Evolutionary conservation across 2,113 vertebrate species (phyloP), one percentile per base, ranked within the genome.

Genomic region (Scomber colias): DNA sequence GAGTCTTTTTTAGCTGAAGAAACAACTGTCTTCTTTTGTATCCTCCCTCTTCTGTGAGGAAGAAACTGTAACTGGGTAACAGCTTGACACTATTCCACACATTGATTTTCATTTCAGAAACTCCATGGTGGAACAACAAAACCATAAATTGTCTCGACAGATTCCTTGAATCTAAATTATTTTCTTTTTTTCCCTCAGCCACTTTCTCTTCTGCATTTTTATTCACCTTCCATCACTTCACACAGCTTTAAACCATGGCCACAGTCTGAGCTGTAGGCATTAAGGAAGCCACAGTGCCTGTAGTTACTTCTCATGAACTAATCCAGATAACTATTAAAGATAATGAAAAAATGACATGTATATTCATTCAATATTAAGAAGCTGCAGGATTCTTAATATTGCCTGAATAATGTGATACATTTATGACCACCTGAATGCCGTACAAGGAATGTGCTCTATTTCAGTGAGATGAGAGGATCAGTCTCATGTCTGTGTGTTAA

Each of bases 61-160:
- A 51, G 55, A n/a, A 60, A 27, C 24, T 69, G 31, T 60, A 53
- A 65, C 72, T 53, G 64, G 54, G 30, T 24, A 77, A 68, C 64
- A 53, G 31, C 55, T 27, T 53, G 55, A 61, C 3, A 4, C 61
- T 30, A 21, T 15, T 68, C 55, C 24, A 14, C 27, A 17, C n/a
- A 51, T 60, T 49, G 54, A 61, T 77, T 69, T 77, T 68, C 54
- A 77, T 60, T 68, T 77, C 64, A 61, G 19, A 44, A 61, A 27
- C 31, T 45, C 35, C 11, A 56, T 7, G 40, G 12, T 3, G 16
- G 35, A 48, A 56, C 61, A 65, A 75, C 72, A 75, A 45, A 53
- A 64, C 35, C 49, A 30, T 3, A n/a, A 57, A 56, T 48, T 59
- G 27, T 56, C 51, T 46, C 5, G 24, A 13, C 49, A 40, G 17